Base-by-base conservation (phyloP, 2,113 vertebrate genomes). In the Tretioscincus oriximinensis region DNA sequence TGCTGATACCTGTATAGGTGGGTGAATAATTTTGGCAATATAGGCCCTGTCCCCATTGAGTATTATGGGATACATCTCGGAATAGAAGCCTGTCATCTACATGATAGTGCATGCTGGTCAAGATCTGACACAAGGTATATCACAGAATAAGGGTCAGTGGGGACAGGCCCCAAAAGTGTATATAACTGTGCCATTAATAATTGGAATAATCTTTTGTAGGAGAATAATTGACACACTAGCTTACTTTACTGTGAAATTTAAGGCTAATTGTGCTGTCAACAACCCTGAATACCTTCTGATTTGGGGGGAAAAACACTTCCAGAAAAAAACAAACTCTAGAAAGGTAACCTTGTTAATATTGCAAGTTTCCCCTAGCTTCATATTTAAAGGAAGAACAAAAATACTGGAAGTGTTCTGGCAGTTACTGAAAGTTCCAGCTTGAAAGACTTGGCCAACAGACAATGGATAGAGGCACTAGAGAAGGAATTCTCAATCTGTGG, bases 161-260 rank as follows among this genome's bases (percentile, higher is more conserved):
- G 3, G 5, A 41, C 35, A 41, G 35, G 35, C 35, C 35, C 35
- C 35, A 2, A 41, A 41, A 41, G 76, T 49, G 2, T 0, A 73
- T 60, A 1, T 69, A 4, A 45, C 3, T 11, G 1, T 60, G 31
- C 73, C 8, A 49, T 1, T 75, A 61, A 63, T 76, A 31, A 35
- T 58, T 81, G 35, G 1, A 9, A 78, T 86, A 81, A 78, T 76
- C n/a, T 22, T 76, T 26, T 83, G 77, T 78, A 84, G 24, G 11
- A 77, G 28, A 77, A 81, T 60, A 49, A 12, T 83, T 81, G 11
- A 74, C 89, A 86, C 87, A 79, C 54, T 63, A 84, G 73, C 73
- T 24, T 84, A 45, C 31, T 41, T 31, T 73, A 51, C 64, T 85
- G 83, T 5, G 83, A 90, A 88, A 90, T 3, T 26, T 81, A 88